Base-by-base conservation (phyloP, 2,797 vertebrate species). In the Hoplostethus atlanticus region DNA sequence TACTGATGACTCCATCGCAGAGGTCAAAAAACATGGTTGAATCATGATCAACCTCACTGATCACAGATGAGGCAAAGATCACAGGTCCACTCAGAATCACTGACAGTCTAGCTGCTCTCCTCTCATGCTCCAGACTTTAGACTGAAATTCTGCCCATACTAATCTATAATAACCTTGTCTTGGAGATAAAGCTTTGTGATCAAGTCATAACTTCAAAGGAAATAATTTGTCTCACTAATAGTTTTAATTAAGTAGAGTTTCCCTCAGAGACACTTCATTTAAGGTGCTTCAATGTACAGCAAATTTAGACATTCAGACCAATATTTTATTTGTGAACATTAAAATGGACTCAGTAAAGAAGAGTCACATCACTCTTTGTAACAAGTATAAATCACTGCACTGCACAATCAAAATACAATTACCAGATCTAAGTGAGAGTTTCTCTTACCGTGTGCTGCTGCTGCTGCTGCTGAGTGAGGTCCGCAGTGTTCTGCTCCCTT, bases 361-460 rank as follows among this genome's bases (percentile, higher is more conserved):
- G 11, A 53, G 2, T 50, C 17, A 2, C 0, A 28, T 55, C 15
- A 44, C n/a, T 40, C 64, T 34, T 21, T n/a, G 15, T 46, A 13
- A 5, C 15, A 13, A 46, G 44, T 15, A 46, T 46, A 1, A 31
- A 25, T 55, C 17, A 62, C 30, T 51, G 6, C 9, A 6, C 6
- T 5, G 25, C 50, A 46, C 42, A 56, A 44, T 76, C 55, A 56
- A 71, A 77, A 72, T n/a, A 4, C 28, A 52, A 17, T 63, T 17
- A 46, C 0, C 52, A 50, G 50, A 38, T 72, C 59, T 3, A 77
- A 73, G n/a, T 21, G 3, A 70, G 81, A 51, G 52, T 65, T 53
- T 56, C 55, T 83, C 89, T 87, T 91, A 93, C 91, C 89, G 48
- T 85, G 47, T 65, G 52, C 38, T 54, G 56, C 47, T 68, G 62